A percentile compares a stretch with the other conserved stretches of the same genome.
Evolutionary conservation across 2,888 invertebrate genomes (phyloP).

Genomic region (Scrobipalpa costella): DNA sequence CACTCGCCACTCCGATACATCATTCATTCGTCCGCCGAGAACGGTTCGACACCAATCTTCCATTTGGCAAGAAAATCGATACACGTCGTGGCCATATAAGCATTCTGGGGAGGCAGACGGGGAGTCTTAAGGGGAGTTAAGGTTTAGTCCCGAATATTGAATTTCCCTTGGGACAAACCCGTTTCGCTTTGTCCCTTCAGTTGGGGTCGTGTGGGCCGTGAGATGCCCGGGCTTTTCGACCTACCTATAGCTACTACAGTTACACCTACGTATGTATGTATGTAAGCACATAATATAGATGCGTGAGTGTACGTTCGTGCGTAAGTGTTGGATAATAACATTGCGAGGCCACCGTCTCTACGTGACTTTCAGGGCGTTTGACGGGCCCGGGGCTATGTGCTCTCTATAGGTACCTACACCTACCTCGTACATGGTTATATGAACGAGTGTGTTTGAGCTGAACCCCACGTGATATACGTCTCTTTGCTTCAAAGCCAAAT

Average conservation of each 20-base stretch:
- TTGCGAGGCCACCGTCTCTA: slow-evolving; percentile 72
- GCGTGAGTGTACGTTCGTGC: slow-evolving; percentile 61
- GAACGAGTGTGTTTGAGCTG: slow-evolving; percentile 55
- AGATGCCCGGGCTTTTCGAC: slow-evolving; percentile 70
- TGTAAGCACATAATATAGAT: slow-evolving; percentile 31
- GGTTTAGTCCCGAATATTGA: slow-evolving; percentile 83
- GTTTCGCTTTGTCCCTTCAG: slow-evolving; percentile 81
- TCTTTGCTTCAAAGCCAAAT: slow-evolving; percentile 71
- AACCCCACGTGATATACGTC: slow-evolving; percentile 65
- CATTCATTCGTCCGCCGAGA: slow-evolving; percentile 79
- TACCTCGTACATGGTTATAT: slow-evolving; percentile 41
- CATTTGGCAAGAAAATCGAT: slow-evolving; percentile 82
- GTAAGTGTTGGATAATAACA: slow-evolving; percentile 79
- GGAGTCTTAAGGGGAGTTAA: slow-evolving; percentile 80
- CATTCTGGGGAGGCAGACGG: slow-evolving; percentile 78
- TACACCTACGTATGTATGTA: slow-evolving; percentile 36
- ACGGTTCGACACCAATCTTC: slow-evolving; percentile 80
- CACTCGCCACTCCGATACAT: slow-evolving; percentile 77
- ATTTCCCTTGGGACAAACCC: slow-evolving; percentile 83
- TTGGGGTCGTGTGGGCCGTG: slow-evolving; percentile 77
- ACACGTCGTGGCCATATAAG: slow-evolving; percentile 82
- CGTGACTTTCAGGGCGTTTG: slow-evolving; percentile 77
- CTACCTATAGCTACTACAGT: slow-evolving; percentile 47
- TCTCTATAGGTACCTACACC: slow-evolving; percentile 38
- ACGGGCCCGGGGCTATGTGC: slow-evolving; percentile 69